A percentile compares a stretch with the other conserved stretches of the same genome.
Evolutionary conservation across 2,113 vertebrate species (phyloP).

Genomic region (Amblyopsis rosae): DNA sequence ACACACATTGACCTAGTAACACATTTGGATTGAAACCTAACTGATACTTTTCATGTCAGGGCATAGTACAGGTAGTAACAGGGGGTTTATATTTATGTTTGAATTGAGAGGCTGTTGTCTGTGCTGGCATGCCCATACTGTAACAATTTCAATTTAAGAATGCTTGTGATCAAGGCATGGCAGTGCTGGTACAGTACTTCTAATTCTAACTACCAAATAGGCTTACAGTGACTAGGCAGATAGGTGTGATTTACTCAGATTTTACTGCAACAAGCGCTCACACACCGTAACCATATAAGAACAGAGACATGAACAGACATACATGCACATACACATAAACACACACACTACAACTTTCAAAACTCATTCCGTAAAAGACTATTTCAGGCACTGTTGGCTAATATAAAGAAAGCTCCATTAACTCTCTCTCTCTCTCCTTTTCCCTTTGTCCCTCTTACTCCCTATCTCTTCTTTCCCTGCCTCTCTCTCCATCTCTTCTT

Average conservation of each 20-base stretch:
- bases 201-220: not conserved
- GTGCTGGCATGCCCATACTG: not conserved
- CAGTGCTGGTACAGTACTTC: slow-evolving; percentile 2
- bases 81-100: not conserved
- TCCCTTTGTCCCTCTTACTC: slow-evolving; percentile 41
- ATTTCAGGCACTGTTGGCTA: slow-evolving; percentile 53
- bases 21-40: slow-evolving; percentile 37
- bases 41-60: slow-evolving; percentile 17
- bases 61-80: slow-evolving; percentile 8
- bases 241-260: slow-evolving; percentile 4
- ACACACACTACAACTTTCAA: slow-evolving; percentile 15
- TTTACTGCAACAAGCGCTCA: slow-evolving; percentile 23
- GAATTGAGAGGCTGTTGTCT: not conserved
- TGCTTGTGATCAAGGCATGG: slow-evolving; percentile 9
- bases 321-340: slow-evolving; percentile 31
- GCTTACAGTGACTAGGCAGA: slow-evolving; percentile 5
- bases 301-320: slow-evolving; percentile 19
- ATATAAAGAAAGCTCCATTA: slow-evolving; percentile 55
- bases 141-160: slow-evolving; percentile 16
- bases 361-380: slow-evolving; percentile 43
- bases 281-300: not conserved
- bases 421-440: slow-evolving; percentile 28
- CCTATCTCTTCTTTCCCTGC: slow-evolving; percentile 55
- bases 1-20: slow-evolving; percentile 47
- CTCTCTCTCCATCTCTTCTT: slow-evolving; percentile 16